Evolutionary conservation across 2,797 vertebrate genomes (phyloP).

Genomic region (Trichosurus vulpecula): DNA sequence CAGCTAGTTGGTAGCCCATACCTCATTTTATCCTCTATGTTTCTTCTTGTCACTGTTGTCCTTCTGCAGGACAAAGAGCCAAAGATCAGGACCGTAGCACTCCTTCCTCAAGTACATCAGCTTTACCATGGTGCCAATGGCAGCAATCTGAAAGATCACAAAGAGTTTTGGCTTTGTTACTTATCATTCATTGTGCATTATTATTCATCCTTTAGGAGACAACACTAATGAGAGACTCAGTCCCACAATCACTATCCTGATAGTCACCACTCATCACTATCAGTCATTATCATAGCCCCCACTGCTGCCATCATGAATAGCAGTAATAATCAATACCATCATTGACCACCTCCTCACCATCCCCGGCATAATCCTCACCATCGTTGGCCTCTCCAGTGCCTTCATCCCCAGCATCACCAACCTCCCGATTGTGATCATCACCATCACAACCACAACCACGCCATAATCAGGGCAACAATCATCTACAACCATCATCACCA

Average conservation of each 20-base stretch:
- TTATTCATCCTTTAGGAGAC: neutral
- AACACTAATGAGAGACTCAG: neutral
- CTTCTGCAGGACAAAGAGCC: neutral
- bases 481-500: neutral
- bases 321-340: neutral
- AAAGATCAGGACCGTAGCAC: neutral
- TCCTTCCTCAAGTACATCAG: neutral
- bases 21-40: neutral
- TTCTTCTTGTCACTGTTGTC: neutral
- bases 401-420: neutral
- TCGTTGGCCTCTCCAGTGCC: too few species aligned
- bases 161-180: neutral
- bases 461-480: neutral
- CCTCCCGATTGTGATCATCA: neutral
- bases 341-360: neutral
- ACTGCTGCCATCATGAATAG: neutral
- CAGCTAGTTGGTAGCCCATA: neutral
- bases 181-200: neutral
- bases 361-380: neutral
- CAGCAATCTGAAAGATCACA: neutral
- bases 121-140: neutral
- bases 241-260: neutral
- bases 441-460: neutral
- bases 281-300: neutral
- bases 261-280: neutral